Base-by-base conservation (phyloP, 2,797 vertebrate genomes). In the Microhierax caerulescens region DNA sequence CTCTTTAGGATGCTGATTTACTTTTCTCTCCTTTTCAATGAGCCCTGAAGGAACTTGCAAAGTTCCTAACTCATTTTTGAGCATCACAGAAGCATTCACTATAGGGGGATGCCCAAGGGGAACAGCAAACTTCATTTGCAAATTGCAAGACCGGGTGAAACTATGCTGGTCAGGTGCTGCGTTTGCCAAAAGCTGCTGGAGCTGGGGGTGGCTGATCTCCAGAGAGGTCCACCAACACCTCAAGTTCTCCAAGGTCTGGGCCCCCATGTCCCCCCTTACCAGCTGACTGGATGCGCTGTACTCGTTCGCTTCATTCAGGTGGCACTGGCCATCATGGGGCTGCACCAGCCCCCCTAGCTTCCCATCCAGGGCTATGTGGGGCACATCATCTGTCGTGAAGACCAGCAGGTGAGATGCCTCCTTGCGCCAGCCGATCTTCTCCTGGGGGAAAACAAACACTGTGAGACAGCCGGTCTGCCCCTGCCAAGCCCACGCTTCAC, bases 351-450 rank as follows among this genome's bases (percentile, higher is more conserved):
- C 99, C 4, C 99, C 99, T 56, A 99, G 98, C 87, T 99, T 98
- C 48, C 99, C 99, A 19, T 99, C 99, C 98, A 99, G 98, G 13
- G 99, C 99, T 4, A 99, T 98, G 97, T 99, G 99, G 25, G 99
- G 99, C 17, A 99, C 99, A 0, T 99, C 99, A 1, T 99, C 99
- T 0, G 99, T 99, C 13, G 99, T 98, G 85, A 99, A 99, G 69
- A 99, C 99, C 97, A 99, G 98, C 95, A 99, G 97, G 93, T 99
- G 99, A 85, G 99, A 99, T 0, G 99, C 99, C 77, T 99, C 99
- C 92, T 99, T 99, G 56, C 99, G 98, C 99, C 99, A 99, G 47
- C 99, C 99, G 0, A 99, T 99, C 96, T 98, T 98, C 59, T 99
- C 98, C 99, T 99, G 98, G 22, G 30, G 61, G 70, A 91, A 76